A percentile compares a stretch with the other conserved stretches of the same genome.
These are phyloP conservation scores for Phainopepla nitens DNA, from an alignment of 2,113 vertebrate genomes.

Conservation along the genomic window DNA sequence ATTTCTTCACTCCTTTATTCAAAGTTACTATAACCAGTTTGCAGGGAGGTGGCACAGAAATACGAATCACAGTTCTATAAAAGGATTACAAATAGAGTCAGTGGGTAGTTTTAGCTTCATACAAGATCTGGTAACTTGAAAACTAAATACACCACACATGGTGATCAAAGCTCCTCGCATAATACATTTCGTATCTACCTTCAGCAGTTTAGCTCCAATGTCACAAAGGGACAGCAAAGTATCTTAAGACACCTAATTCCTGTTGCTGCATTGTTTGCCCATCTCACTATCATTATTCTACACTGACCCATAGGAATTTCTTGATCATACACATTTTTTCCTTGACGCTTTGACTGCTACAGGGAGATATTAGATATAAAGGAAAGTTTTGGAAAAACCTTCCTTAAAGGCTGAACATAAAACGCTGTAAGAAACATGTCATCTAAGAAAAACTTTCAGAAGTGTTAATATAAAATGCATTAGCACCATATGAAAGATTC, in stretches of 20 bases:
- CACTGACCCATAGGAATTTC: not conserved
- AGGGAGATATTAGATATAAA: constrained; percentile 25
- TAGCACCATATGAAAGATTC: constrained; percentile 17
- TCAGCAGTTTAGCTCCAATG: constrained; percentile 3
- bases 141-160: constrained; percentile 3
- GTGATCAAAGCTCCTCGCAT: constrained; percentile 55
- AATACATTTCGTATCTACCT: constrained; percentile 1
- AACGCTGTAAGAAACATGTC: constrained; percentile 6
- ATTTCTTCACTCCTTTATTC: not conserved
- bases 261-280: constrained; percentile 42
- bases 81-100: constrained; percentile 47
- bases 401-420: constrained; percentile 36
- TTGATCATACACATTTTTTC: not conserved
- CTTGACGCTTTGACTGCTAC: constrained; percentile 6
- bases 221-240: not conserved
- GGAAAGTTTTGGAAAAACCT: not conserved
- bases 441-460: constrained; percentile 45
- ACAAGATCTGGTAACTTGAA: not conserved
- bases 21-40: not conserved
- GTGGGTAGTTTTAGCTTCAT: constrained; percentile 51
- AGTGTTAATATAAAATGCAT: constrained; percentile 42
- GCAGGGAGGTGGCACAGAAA: not conserved
- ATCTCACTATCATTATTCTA: not conserved
- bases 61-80: constrained; percentile 21
- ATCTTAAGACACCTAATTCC: constrained; percentile 26